Conservation (phyloP, 2,113 vertebrate genomes). For the Hystrix brachyura region DNA sequence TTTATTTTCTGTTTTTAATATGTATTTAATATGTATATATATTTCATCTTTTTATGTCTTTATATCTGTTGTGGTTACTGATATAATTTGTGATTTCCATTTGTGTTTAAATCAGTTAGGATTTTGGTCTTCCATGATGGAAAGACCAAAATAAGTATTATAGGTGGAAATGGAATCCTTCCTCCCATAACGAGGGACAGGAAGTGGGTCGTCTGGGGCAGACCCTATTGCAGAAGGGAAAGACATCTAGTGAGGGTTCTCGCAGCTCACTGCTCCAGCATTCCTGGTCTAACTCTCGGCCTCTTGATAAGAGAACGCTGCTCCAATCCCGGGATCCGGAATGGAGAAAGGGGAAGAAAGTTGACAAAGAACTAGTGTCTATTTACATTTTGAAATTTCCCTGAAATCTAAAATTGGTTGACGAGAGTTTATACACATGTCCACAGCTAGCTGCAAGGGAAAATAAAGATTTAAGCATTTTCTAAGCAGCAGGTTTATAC, state of each 20-base stretch:
- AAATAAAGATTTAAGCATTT: background rate
- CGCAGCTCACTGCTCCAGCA: background rate
- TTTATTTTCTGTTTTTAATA: background rate
- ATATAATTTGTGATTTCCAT: background rate
- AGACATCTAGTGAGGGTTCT: background rate
- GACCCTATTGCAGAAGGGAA: background rate
- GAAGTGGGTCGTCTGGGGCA: background rate
- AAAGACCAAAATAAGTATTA: background rate
- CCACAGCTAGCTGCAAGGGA: background rate
- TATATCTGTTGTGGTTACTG: background rate
- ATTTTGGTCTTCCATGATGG: background rate
- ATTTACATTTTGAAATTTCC: background rate
- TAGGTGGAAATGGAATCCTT: background rate
- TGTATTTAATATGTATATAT: background rate
- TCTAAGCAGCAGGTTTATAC: background rate
- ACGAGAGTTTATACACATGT: background rate
- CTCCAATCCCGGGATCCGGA: background rate
- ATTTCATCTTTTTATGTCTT: background rate
- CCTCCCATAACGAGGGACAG: background rate
- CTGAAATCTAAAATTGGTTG: background rate
- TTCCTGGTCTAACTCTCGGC: background rate
- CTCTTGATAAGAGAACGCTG: background rate
- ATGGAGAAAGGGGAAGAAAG: background rate
- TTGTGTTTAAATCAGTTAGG: background rate
- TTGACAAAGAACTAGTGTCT: background rate